Conservation (phyloP, 2,888 invertebrate species). For the Amblyteles armatorius region DNA sequence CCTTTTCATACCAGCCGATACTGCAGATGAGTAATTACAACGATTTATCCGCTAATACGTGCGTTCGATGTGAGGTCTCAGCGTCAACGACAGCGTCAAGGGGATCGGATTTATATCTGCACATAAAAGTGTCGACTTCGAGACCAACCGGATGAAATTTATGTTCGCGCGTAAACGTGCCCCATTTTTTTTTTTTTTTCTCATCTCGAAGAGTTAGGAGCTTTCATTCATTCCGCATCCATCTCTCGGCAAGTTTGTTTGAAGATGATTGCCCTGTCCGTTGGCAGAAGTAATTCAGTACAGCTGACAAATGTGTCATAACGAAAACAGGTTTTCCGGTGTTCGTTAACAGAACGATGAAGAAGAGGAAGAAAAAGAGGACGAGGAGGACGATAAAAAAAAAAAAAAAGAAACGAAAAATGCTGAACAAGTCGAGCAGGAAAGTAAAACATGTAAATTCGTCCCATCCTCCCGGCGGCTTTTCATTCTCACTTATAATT, state of each 20-base stretch:
- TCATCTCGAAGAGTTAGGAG: neutral
- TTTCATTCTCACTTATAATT: constrained; percentile 78
- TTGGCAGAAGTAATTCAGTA: constrained; percentile 23
- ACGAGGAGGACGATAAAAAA: neutral
- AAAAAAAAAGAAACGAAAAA: neutral
- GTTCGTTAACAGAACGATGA: constrained; percentile 60
- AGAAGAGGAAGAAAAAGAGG: constrained; percentile 42
- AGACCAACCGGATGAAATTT: constrained; percentile 27
- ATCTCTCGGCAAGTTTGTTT: neutral
- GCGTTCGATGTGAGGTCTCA: neutral
- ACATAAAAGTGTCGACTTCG: constrained; percentile 29
- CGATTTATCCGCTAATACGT: constrained; percentile 19
- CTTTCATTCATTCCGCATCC: neutral
- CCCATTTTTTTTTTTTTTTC: neutral
- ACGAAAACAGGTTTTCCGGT: constrained; percentile 76
- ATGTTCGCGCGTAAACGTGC: constrained; percentile 41
- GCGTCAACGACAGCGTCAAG: constrained; percentile 36
- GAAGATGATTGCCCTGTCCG: constrained; percentile 11
- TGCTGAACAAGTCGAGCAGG: constrained; percentile 47
- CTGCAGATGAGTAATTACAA: constrained; percentile 45
- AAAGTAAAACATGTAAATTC: constrained; percentile 64
- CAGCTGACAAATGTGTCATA: constrained; percentile 61
- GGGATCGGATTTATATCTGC: constrained; percentile 35
- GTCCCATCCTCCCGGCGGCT: constrained; percentile 70
- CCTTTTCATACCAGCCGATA: neutral